Evolutionary conservation across 1,140 invertebrate genomes (phyloP), one percentile per base, ranked within the genome.

Genomic region (Diuraphis noxia): DNA sequence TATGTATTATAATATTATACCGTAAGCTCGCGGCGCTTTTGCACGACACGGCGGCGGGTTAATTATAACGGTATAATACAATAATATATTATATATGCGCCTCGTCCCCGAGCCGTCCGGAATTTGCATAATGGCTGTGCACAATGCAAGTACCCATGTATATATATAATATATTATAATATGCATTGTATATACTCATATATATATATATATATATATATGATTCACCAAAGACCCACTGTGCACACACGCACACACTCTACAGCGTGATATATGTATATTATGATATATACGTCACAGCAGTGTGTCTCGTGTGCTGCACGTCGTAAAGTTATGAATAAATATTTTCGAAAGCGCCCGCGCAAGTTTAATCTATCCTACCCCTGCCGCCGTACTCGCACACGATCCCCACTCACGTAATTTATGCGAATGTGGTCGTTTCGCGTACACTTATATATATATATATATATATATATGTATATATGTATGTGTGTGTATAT

Each of bases 241-340:
- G 23, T 21, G 13, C 25, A n/a, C 56, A 72, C 56, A 56, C 56
- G 10, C 52, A 30, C 25, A 56, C 52, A 17, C 30, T 17, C 52
- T 56, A 13, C 25, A 30, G 46, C 19, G 19, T n/a, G 25, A 72
- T 72, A 72, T 72, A 72, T 72, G 56, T 72, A 72, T 72, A n/a
- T 72, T 17, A 72, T n/a, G n/a, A n/a, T n/a, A n/a, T 72, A 72
- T 72, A n/a, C 56, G 56, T n/a, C 56, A n/a, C 10, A 30, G 56
- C 9, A 13, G 56, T n/a, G 56, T 72, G 56, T 72, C 52, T 56
- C 56, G 56, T 72, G 56, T 72, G 30, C 56, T 72, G 56, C 56
- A 72, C 56, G 56, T 72, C 56, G 56, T 72, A 72, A 72, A 72
- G 56, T 72, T 72, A 72, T 72, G 56, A 72, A 72, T 72, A 72